Base-by-base conservation (phyloP, 1,140 invertebrate species). In the Triops longicaudatus region DNA sequence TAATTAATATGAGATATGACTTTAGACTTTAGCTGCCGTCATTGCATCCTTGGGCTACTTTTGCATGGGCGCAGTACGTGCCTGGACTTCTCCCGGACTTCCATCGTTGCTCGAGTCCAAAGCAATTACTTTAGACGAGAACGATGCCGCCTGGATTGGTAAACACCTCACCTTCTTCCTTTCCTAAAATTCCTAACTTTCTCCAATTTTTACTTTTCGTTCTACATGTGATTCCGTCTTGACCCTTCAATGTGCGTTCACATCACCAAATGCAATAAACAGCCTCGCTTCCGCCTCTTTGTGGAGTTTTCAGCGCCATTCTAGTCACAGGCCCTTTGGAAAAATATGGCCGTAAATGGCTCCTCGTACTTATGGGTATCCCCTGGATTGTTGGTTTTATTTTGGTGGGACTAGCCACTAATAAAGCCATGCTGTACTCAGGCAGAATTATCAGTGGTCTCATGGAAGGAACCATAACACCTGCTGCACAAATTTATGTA, bases 391-490 rank as follows among this genome's bases (percentile, higher is more conserved):
- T 81, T 72, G 85, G 86, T 22, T 86, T 83, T 81, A 12, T 83
- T 7, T 44, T 80, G 9, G 83, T 86, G 63, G 81, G 80, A 37
- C 83, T 87, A 0, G 26, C 77, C 37, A 26, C 76, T 12, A 44
- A 63, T 74, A 41, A 78, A 26, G 5, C 71, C 0, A 73, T 79
- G 9, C 77, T 90, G 0, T 90, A 89, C 80, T 80, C 88, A 2
- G 91, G 89, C 0, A 85, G 91, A 50, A 86, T 91, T 73, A 82
- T 91, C 0, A 88, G 87, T 31, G 91, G 91, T 1, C 80, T 90
- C 73, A 87, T 87, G 50, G 86, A 87, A 50, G 90, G 90, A 5
- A 84, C 90, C 44, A 84, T 86, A 0, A 84, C 88, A 11, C 88
- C 89, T 5, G 85, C 87, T 10, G 85, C 85, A 12, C 89, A 90